phyloP scores from a whole-genome alignment of 1,140 invertebrate species.

The Ceratosolen fusciceps region DNA sequence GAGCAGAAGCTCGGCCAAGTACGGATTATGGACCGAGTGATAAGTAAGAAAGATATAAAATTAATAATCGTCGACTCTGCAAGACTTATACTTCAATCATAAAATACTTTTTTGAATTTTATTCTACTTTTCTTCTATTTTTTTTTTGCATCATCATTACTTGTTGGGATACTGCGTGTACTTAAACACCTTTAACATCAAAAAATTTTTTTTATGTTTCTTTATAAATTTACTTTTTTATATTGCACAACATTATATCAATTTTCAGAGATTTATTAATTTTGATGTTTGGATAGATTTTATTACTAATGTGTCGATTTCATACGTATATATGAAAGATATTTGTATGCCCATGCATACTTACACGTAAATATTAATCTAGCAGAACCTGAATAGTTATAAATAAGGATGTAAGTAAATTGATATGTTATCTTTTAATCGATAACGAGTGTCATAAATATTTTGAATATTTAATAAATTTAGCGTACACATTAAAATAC shows the following conservation, averaged over 20 bases:
- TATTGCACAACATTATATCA: not conserved
- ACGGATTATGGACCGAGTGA: not conserved
- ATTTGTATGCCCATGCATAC: not conserved
- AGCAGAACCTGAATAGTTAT: too few relatives aligned
- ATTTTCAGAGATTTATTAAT: not conserved
- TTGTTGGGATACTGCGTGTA: not conserved
- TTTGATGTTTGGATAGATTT: not conserved
- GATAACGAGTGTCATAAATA: not conserved
- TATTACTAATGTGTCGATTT: not conserved
- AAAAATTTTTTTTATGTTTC: not conserved
- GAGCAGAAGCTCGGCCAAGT: not conserved
- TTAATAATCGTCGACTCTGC: not conserved
- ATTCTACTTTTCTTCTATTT: too few relatives aligned
- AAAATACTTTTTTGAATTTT: too few relatives aligned
- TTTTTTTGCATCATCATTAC: not conserved
- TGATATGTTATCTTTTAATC: not conserved
- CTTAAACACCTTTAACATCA: not conserved
- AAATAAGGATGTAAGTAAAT: not conserved
- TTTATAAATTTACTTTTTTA: not conserved
- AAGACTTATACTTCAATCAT: not conserved
- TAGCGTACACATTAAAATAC: not conserved
- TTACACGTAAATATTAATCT: not conserved
- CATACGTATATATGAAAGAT: too few relatives aligned
- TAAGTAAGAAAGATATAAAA: constrained; percentile 10
- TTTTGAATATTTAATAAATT: not conserved